Evolutionary conservation across 1,140 invertebrate genomes (phyloP).

Genomic region (Drosophila orosa): DNA sequence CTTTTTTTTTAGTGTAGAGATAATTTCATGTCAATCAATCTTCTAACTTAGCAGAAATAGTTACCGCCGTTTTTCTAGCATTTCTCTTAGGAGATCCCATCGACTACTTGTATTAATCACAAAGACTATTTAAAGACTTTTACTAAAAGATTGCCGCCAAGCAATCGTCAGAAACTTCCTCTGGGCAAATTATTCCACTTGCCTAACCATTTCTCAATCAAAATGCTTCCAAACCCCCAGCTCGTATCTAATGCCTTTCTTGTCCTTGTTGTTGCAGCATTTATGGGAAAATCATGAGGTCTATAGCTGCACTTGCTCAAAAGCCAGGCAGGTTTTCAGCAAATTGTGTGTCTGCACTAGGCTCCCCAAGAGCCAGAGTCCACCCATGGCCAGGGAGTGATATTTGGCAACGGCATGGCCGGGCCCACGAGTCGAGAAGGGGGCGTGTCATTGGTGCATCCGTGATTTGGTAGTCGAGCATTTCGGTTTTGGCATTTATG

Average conservation of each 20-base stretch:
- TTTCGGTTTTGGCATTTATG: slow-evolving; percentile 80
- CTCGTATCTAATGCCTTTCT: slow-evolving; percentile 1
- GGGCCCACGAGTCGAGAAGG: slow-evolving; percentile 34
- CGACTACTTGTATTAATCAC: neutral
- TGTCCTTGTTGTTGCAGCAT: slow-evolving; percentile 48
- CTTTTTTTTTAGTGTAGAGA: no score
- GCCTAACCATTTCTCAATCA: slow-evolving; percentile 13
- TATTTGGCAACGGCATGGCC: slow-evolving; percentile 1
- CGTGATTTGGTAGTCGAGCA: slow-evolving; percentile 75
- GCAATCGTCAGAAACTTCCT: slow-evolving; percentile 2
- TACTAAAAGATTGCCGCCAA: neutral
- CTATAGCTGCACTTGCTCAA: slow-evolving; percentile 58
- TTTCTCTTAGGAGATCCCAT: no score
- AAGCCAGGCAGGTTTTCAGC: slow-evolving; percentile 14
- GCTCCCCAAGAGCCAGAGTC: slow-evolving; percentile 6
- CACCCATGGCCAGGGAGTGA: neutral
- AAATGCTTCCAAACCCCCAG: neutral
- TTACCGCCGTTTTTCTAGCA: no score
- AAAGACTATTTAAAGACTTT: neutral
- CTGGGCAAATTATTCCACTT: slow-evolving; percentile 1
- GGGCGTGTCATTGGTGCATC: slow-evolving; percentile 67
- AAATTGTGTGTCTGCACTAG: slow-evolving; percentile 36
- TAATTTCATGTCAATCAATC: no score
- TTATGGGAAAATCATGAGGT: slow-evolving; percentile 79
- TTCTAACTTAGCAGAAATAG: no score